phyloP scores from a whole-genome alignment of 2,113 vertebrate genomes.

The human (Homo sapiens) region DNA sequence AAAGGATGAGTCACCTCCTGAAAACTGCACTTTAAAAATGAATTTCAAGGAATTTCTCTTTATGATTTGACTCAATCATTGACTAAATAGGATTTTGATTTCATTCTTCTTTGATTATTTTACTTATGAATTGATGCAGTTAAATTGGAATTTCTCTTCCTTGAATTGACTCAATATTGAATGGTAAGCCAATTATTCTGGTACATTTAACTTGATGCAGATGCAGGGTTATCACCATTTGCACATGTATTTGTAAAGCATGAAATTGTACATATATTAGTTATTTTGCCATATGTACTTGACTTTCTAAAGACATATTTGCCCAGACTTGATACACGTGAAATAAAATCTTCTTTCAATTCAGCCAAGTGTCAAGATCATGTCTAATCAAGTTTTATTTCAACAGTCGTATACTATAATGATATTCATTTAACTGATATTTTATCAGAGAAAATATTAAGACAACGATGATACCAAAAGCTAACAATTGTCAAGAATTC shows the following conservation, averaged over 20 bases:
- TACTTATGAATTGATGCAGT: not conserved
- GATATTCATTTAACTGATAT: not conserved
- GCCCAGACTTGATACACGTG: not conserved
- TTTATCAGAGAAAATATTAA: conserved; percentile 36
- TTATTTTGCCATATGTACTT: not conserved
- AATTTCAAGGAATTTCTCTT: not conserved
- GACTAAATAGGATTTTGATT: conserved; percentile 35
- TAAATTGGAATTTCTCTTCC: conserved; percentile 22
- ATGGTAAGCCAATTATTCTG: not conserved
- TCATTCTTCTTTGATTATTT: conserved; percentile 43
- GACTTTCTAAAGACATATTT: conserved; percentile 38
- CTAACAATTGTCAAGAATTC: not conserved
- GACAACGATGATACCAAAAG: conserved; percentile 4
- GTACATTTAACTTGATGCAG: not conserved
- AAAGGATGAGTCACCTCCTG: not conserved
- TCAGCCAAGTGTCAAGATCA: not conserved
- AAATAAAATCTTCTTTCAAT: conserved; percentile 44
- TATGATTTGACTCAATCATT: conserved; percentile 1
- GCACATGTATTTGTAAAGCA: conserved; percentile 20
- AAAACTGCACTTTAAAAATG: conserved; percentile 26
- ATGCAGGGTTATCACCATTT: not conserved
- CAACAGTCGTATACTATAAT: not conserved
- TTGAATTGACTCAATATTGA: not conserved
- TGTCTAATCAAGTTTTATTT: conserved; percentile 55
- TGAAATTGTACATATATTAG: not conserved